Percentiles rank a stretch among this genome's conserved stretches.
phyloP scores from a whole-genome alignment of 2,888 invertebrate species.

The Drosophila trichaetosa region DNA sequence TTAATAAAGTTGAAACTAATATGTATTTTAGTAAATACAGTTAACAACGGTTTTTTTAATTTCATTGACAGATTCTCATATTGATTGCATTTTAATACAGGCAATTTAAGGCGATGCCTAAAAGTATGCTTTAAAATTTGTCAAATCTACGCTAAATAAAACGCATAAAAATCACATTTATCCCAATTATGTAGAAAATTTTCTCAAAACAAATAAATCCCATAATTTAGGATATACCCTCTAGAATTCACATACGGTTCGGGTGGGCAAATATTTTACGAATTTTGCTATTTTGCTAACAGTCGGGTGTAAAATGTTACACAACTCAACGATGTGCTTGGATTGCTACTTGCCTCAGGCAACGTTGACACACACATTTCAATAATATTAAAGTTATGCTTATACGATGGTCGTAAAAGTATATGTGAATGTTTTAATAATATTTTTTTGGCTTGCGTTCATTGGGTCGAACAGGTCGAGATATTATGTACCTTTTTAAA shows the following conservation, averaged over 20 bases:
- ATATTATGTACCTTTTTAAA: constrained; percentile 48
- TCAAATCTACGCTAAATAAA: not conserved
- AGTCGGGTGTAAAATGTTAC: constrained; percentile 52
- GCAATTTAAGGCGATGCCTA: not conserved
- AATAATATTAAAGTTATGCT: constrained; percentile 50
- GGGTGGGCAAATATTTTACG: constrained; percentile 39
- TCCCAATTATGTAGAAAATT: not conserved
- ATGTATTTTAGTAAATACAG: not conserved
- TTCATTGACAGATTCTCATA: not conserved
- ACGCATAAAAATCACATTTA: not conserved
- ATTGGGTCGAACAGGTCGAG: constrained; percentile 27
- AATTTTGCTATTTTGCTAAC: constrained; percentile 30
- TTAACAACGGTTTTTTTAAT: not conserved
- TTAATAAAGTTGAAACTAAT: not conserved
- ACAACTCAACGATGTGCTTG: constrained; percentile 41
- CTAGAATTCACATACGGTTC: not conserved
- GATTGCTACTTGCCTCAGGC: constrained; percentile 42
- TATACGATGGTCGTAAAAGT: constrained; percentile 17
- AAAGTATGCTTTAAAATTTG: not conserved
- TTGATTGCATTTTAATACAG: not conserved
- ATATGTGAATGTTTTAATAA: constrained; percentile 7
- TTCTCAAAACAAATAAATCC: not conserved
- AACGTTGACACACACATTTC: constrained; percentile 56
- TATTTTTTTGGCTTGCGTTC: not conserved
- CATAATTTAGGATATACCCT: constrained; percentile 12